phyloP scores from a whole-genome alignment of 2,113 vertebrate genomes.

The Podarcis cretensis region DNA sequence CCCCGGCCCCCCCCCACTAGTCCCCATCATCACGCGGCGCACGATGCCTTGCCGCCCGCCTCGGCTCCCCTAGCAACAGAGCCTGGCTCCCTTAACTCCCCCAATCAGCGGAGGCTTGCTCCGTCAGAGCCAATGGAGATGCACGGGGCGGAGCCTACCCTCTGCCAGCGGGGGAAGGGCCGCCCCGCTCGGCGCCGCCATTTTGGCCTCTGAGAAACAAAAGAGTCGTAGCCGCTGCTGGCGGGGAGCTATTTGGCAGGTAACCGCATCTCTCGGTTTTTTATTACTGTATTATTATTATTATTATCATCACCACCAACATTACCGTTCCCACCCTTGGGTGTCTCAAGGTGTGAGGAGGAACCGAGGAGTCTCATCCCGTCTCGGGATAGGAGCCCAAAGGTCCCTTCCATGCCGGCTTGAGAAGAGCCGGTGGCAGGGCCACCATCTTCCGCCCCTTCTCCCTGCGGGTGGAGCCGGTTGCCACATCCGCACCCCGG shows the following conservation, averaged over 20 bases:
- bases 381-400: not conserved
- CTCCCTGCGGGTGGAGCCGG: not conserved
- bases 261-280: conserved; percentile 23
- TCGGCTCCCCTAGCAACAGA: conserved; percentile 71
- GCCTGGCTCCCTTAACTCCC: not conserved
- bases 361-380: not conserved
- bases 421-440: not conserved
- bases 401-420: not conserved
- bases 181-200: conserved; percentile 63
- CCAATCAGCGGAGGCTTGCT: conserved; percentile 60
- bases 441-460: no score
- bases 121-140: conserved; percentile 62
- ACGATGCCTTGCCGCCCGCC: conserved; percentile 23
- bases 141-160: conserved; percentile 25
- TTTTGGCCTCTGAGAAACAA: conserved; percentile 77
- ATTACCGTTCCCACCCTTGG: no score
- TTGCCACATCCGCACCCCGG: not conserved
- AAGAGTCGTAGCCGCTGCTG: conserved; percentile 60
- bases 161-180: conserved; percentile 54
- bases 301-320: no score
- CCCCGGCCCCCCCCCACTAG: not conserved
- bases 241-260: conserved; percentile 41
- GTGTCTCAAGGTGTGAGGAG: not conserved
- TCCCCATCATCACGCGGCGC: conserved; percentile 13
- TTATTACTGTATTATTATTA: fast-evolving